Percentiles rank a stretch among this genome's conserved stretches.
phyloP scores from a whole-genome alignment of 1,140 invertebrate species.

The Trachelipus rathkii region DNA sequence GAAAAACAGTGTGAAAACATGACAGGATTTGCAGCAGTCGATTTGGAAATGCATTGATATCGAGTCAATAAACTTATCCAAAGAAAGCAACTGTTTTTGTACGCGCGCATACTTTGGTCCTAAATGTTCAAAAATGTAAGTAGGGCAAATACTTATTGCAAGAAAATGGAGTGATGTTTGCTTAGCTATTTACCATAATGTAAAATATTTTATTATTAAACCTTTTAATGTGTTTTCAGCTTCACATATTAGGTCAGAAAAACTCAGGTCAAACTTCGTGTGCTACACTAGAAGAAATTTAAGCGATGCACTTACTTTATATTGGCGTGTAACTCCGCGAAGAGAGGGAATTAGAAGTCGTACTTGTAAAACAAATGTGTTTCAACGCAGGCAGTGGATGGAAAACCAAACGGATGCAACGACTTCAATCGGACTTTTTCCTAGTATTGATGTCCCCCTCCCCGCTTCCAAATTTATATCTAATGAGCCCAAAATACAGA shows the following conservation, averaged over 20 bases:
- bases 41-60: conserved; percentile 76
- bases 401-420: conserved; percentile 68
- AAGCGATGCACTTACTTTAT: conserved; percentile 67
- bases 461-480: conserved; percentile 18
- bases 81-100: conserved; percentile 81
- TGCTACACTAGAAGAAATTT: conserved; percentile 67
- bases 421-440: conserved; percentile 69
- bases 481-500: conserved; percentile 4
- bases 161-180: too few relatives aligned
- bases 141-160: background rate
- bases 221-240: conserved; percentile 52
- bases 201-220: too few relatives aligned
- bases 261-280: conserved; percentile 61
- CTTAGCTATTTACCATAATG: too few relatives aligned
- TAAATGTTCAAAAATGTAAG: conserved; percentile 48
- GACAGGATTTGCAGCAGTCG: conserved; percentile 72
- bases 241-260: conserved; percentile 60
- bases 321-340: conserved; percentile 78
- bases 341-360: conserved; percentile 74
- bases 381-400: conserved; percentile 76
- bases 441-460: conserved; percentile 48
- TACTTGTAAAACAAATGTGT: conserved; percentile 76
- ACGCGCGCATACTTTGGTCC: conserved; percentile 71
- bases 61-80: conserved; percentile 72
- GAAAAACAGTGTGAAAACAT: conserved; percentile 62